phyloP scores from a whole-genome alignment of 2,888 invertebrate species.

The Machimus atricapillus region DNA sequence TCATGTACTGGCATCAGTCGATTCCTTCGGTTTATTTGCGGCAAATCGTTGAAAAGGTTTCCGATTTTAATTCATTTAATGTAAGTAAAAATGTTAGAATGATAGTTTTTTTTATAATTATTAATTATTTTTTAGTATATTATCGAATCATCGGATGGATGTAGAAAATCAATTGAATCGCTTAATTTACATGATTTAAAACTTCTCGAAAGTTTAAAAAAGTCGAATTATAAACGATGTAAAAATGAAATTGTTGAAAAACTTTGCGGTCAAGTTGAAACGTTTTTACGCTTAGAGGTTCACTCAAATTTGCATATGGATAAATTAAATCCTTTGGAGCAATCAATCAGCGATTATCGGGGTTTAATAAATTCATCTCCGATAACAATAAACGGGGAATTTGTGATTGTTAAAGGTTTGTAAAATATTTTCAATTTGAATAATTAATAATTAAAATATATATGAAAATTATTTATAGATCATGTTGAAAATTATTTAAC shows the following conservation, averaged over 20 bases:
- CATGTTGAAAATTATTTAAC: constrained; percentile 89
- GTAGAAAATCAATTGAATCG: constrained; percentile 51
- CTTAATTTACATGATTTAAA: constrained; percentile 51
- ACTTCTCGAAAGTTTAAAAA: constrained; percentile 52
- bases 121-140: constrained; percentile 59
- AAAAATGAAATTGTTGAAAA: constrained; percentile 71
- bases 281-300: constrained; percentile 88
- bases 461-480: constrained; percentile 51
- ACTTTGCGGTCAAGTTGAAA: constrained; percentile 88
- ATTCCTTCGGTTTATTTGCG: constrained; percentile 79
- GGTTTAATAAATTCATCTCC: constrained; percentile 68
- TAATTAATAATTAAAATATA: too few relatives aligned
- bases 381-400: constrained; percentile 65
- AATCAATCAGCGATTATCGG: constrained; percentile 69
- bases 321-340: constrained; percentile 74
- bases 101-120: neutral
- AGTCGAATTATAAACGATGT: constrained; percentile 58
- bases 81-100: constrained; percentile 47
- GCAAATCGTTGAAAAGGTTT: constrained; percentile 72
- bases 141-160: constrained; percentile 64
- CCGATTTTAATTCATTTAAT: constrained; percentile 65
- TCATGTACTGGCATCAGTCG: constrained; percentile 82
- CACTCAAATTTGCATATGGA: constrained; percentile 87
- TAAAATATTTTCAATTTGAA: neutral
- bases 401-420: constrained; percentile 70